phyloP scores from a whole-genome alignment of 1,140 invertebrate genomes.

The Drosophila sproati region DNA sequence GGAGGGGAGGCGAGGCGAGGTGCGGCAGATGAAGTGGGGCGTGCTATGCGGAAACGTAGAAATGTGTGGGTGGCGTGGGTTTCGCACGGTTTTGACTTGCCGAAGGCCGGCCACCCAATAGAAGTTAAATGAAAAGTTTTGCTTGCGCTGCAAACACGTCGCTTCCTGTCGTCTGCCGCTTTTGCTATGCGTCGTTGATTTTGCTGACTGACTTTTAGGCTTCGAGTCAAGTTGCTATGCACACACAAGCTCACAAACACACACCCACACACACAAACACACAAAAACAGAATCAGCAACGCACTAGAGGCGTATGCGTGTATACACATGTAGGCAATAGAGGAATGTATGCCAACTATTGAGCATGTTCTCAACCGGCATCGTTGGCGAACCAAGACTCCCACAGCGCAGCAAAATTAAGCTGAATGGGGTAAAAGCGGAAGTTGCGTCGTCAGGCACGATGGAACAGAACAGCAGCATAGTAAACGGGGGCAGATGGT shows the following conservation, averaged over 20 bases:
- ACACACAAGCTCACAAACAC: slow-evolving; percentile 52
- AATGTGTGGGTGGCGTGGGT: slow-evolving; percentile 10
- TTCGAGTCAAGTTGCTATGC: slow-evolving; percentile 61
- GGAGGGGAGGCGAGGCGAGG: not conserved
- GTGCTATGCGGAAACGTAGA: no score
- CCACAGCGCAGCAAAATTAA: slow-evolving; percentile 55
- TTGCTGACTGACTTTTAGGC: slow-evolving; percentile 76
- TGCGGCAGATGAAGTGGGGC: no score
- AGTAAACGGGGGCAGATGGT: slow-evolving; percentile 25
- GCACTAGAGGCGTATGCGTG: slow-evolving; percentile 26
- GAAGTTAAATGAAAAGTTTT: slow-evolving; percentile 82
- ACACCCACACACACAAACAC: slow-evolving; percentile 34
- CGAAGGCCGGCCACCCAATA: slow-evolving; percentile 36
- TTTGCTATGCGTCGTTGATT: slow-evolving; percentile 74
- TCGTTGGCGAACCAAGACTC: slow-evolving; percentile 42
- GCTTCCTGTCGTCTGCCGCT: slow-evolving; percentile 73
- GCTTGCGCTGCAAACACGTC: slow-evolving; percentile 79
- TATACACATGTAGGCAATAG: slow-evolving; percentile 29
- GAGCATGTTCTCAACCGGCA: slow-evolving; percentile 43
- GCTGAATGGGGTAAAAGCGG: slow-evolving; percentile 72
- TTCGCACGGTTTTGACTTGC: slow-evolving; percentile 5
- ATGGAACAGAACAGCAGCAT: slow-evolving; percentile 25
- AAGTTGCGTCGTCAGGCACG: slow-evolving; percentile 75
- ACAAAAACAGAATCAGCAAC: slow-evolving; percentile 3
- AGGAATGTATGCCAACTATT: slow-evolving; percentile 41